Base-by-base conservation (phyloP, 2,797 vertebrate species). In the Malacoctenus gilli region DNA sequence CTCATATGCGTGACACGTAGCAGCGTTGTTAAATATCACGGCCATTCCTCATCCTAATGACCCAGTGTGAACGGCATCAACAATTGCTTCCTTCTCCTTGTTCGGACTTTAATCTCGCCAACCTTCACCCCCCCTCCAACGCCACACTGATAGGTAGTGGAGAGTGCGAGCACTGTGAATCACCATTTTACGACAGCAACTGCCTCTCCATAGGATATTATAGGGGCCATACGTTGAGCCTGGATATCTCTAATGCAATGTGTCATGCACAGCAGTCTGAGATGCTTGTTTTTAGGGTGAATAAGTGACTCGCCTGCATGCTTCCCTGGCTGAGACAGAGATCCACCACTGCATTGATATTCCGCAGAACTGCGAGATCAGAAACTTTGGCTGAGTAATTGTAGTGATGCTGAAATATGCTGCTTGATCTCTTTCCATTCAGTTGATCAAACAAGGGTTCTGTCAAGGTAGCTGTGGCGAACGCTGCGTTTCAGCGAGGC, bases 21-120 rank as follows among this genome's bases (percentile, higher is more conserved):
- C 66, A 13, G 70, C 61, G 37, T 84, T 80, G 83, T 88, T 88
- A 90, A 91, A 92, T 91, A 89, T 84, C 89, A 90, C 78, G 75
- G 65, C 79, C 81, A 89, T 90, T 85, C 70, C 61, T 92, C 89
- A 90, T 89, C 80, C 72, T 88, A 91, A 90, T 89, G 89, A 85
- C 79, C 80, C 40, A 67, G 58, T 69, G 82, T 84, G 80, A 86
- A 68, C 41, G 8, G 78, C 73, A 89, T 80, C 79, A 80, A 83
- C 75, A 89, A 79, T 84, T 72, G 76, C 68, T 80, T 70, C 62
- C 74, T 72, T 83, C 72, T 75, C 51, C 30, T 60, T 80, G 47
- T 77, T 72, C 3, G 51, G 72, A 72, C 76, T 85, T 84, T 80
- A 76, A 86, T 89, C 76, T 79, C 59, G 48, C 38, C 50, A 63